phyloP scores from a whole-genome alignment of 2,797 vertebrate species.

The Silurus lanzhouensis region DNA sequence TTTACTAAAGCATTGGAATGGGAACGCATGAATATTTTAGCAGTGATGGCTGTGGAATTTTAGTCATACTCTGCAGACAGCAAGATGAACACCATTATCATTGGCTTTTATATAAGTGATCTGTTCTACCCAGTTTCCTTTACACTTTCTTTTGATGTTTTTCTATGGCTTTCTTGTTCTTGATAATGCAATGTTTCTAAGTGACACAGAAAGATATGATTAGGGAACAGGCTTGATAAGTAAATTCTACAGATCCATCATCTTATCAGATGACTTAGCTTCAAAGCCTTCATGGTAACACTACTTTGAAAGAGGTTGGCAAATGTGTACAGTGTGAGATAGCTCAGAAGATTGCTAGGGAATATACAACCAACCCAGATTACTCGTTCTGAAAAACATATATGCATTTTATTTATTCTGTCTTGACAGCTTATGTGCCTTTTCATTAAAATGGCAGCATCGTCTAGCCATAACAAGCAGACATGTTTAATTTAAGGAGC shows the following conservation, averaged over 20 bases:
- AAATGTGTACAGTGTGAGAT: neutral
- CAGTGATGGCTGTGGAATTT: neutral
- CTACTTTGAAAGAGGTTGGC: neutral
- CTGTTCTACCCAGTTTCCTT: neutral
- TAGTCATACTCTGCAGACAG: neutral
- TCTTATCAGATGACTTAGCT: neutral
- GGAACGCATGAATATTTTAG: neutral
- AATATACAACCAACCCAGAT: neutral
- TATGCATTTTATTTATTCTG: neutral
- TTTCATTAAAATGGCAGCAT: conserved; percentile 64
- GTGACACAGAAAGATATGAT: neutral
- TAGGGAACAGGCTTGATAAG: neutral
- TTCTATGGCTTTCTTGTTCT: neutral
- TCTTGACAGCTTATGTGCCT: conserved; percentile 47
- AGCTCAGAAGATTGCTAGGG: neutral
- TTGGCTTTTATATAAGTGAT: neutral
- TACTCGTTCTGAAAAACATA: neutral
- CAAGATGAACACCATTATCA: neutral
- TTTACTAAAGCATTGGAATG: neutral
- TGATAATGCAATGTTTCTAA: neutral
- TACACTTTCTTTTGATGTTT: neutral
- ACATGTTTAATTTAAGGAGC: conserved; percentile 66
- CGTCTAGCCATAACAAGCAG: conserved; percentile 64
- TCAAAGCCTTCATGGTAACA: too few relatives aligned
- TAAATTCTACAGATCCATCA: neutral